Base-by-base conservation (phyloP, 2,113 vertebrate genomes). In the Chionomys nivalis region DNA sequence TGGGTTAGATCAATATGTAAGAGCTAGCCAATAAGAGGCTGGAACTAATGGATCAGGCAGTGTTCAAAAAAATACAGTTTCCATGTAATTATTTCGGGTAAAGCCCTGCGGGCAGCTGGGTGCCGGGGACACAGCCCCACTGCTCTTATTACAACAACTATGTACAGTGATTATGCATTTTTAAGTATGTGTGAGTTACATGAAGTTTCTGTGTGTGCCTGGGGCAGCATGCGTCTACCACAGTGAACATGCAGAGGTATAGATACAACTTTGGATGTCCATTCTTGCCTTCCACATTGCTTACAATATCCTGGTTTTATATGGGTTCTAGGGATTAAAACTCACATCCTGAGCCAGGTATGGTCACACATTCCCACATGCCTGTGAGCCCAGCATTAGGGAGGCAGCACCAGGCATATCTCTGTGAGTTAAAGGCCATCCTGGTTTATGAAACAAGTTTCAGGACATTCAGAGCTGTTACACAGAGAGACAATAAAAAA, bases 371-470 rank as follows among this genome's bases (percentile, higher is more conserved):
- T 16, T 5, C 24, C 63, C 1, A 70, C 17, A 21, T 19, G 7
- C 28, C 65, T 66, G 11, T 31, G 31, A 66, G 28, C 10, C 65
- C 65, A 66, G 28, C 28, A 66, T 31, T 31, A 28, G 28, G 36
- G 7, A 72, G 36, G 17, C 36, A 19, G 7, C 3, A 8, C 36
- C 36, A n/a, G 17, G 5, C 33, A n/a, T n/a, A n/a, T n/a, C 7
- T 72, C 36, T 72, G 16, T 72, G 36, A 72, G 68, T n/a, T 72
- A 36, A 72, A 72, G 17, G 36, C 7, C 68, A n/a, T 17, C 5
- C 7, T n/a, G 17, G 36, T 7, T 36, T 8, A 19, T 6, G 36
- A 9, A 72, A n/a, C 0, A 6, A 72, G 16, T n/a, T 72, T 7
- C 36, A n/a, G 36, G 36, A n/a, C 17, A 72, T 7, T 2, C 7